These are phyloP conservation scores for Sebastes diaconus DNA, from an alignment of 2,797 vertebrate species.

Conservation along the genomic window DNA sequence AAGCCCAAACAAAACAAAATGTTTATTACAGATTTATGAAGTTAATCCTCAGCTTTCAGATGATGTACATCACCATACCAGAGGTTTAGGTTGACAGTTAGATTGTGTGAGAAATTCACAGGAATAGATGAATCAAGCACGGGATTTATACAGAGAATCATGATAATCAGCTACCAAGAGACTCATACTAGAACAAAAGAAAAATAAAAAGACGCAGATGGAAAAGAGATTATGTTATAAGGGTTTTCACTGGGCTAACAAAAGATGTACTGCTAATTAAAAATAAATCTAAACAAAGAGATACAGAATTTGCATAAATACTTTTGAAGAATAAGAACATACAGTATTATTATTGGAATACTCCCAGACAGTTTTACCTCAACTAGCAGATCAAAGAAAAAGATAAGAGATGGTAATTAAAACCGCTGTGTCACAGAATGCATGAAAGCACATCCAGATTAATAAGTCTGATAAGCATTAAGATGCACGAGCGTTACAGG, in stretches of 20 bases:
- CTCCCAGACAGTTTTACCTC: not conserved
- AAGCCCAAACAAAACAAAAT: not conserved
- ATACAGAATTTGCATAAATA: slow-evolving; percentile 3
- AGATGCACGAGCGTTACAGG: slow-evolving; percentile 22
- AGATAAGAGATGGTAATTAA: slow-evolving; percentile 53
- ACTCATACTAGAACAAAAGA: slow-evolving; percentile 20
- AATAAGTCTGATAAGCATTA: slow-evolving; percentile 48
- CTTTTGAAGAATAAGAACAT: not conserved
- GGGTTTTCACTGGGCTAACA: not conserved
- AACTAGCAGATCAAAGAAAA: slow-evolving; percentile 25
- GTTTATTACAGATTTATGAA: not conserved
- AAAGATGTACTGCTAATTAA: slow-evolving; percentile 3
- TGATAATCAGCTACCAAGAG: slow-evolving; percentile 28
- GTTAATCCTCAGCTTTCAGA: not conserved
- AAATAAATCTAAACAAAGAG: not conserved
- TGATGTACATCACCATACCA: not conserved
- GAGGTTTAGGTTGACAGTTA: not conserved
- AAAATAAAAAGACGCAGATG: not conserved
- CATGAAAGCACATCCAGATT: slow-evolving; percentile 42
- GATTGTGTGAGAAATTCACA: not conserved
- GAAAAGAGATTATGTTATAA: slow-evolving; percentile 7
- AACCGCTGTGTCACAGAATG: slow-evolving; percentile 37
- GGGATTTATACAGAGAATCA: not conserved
- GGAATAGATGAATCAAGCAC: not conserved
- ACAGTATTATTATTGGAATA: not conserved